Evolutionary conservation across 1,140 invertebrate genomes (phyloP).

Genomic region (Reticulitermes speratus): DNA sequence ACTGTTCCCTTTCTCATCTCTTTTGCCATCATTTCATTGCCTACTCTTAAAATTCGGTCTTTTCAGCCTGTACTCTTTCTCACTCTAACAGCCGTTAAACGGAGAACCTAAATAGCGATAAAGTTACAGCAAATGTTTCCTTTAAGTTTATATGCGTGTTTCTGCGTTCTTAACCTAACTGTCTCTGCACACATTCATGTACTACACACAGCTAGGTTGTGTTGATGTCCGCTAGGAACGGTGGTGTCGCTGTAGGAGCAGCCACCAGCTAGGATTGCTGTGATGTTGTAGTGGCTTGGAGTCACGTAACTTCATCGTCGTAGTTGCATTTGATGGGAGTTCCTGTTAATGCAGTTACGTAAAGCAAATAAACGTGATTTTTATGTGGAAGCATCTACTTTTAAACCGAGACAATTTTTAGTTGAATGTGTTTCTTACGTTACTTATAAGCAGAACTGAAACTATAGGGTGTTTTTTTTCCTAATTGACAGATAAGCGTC

Average conservation of each 20-base stretch:
- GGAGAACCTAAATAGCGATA: constrained; percentile 25
- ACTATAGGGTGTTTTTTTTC: too few relatives aligned
- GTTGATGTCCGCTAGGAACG: not conserved
- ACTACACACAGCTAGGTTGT: not conserved
- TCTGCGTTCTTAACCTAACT: constrained; percentile 24
- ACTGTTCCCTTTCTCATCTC: not conserved
- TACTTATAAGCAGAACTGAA: too few relatives aligned
- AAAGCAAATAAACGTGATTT: not conserved
- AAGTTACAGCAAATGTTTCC: constrained; percentile 27
- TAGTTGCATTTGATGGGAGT: not conserved
- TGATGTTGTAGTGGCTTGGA: not conserved
- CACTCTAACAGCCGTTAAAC: not conserved
- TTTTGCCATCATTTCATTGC: not conserved
- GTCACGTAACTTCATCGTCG: not conserved
- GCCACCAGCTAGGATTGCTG: not conserved
- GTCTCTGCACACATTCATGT: not conserved
- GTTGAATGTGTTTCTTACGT: too few relatives aligned
- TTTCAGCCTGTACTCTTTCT: not conserved
- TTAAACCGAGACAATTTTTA: not conserved
- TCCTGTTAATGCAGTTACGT: not conserved
- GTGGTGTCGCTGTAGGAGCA: not conserved
- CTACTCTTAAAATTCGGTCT: not conserved
- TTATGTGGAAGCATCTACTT: not conserved
- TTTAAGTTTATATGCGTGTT: constrained; percentile 27
- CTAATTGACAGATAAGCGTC: too few relatives aligned